These are phyloP conservation scores for Thryonomys swinderianus DNA, from an alignment of 2,113 vertebrate species.

Conservation along the genomic window DNA sequence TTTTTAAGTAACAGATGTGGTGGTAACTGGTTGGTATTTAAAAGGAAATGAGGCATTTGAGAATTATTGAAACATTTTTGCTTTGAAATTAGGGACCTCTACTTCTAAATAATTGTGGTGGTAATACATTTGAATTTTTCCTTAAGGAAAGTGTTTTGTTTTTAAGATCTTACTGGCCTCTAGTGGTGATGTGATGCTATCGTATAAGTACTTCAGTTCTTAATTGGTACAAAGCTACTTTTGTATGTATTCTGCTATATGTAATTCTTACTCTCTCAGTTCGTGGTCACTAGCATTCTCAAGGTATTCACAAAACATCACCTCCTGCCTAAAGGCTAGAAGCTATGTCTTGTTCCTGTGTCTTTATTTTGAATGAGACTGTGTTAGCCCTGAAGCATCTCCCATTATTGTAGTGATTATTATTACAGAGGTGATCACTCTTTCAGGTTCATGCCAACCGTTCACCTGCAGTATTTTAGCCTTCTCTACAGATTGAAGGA, in stretches of 20 bases:
- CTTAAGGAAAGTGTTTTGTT: conserved; percentile 54
- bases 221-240: background rate
- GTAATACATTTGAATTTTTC: background rate
- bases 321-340: background rate
- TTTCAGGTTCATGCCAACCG: background rate
- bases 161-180: conserved; percentile 83
- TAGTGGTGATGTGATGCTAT: conserved; percentile 79
- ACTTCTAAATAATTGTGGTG: background rate
- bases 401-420: background rate
- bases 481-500: background rate
- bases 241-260: background rate
- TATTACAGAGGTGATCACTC: background rate
- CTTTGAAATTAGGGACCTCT: background rate
- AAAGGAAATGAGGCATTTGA: conserved; percentile 18
- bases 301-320: background rate
- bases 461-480: background rate
- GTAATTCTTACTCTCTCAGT: background rate
- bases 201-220: background rate
- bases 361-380: background rate
- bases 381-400: background rate
- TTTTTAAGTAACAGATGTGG: background rate
- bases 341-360: background rate
- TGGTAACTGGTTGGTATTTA: background rate
- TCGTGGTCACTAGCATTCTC: background rate
- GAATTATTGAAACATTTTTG: conserved; percentile 25